Conservation (phyloP, 2,797 vertebrate species). For the Alcedo atthis region DNA sequence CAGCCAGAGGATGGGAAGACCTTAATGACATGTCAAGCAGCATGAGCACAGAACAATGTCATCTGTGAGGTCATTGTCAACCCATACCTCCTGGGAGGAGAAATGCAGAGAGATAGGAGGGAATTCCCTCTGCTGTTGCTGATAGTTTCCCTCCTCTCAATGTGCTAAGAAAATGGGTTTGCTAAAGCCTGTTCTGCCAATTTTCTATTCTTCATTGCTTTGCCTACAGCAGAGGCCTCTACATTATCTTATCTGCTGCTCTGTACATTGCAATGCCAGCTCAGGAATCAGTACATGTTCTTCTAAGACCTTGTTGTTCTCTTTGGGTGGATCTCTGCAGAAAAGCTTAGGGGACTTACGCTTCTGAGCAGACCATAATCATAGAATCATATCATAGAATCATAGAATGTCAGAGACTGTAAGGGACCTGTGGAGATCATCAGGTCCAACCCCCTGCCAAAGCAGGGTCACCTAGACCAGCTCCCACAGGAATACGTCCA, state of each 20-base stretch:
- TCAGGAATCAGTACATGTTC: neutral
- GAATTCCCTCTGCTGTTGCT: neutral
- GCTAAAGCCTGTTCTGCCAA: neutral
- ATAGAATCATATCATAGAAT: no score
- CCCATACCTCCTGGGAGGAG: neutral
- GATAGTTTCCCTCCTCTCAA: neutral
- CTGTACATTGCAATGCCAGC: neutral
- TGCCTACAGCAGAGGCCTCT: constrained; percentile 2
- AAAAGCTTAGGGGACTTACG: neutral
- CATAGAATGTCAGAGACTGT: no score
- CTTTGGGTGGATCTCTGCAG: neutral
- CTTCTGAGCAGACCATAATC: neutral
- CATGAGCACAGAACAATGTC: neutral
- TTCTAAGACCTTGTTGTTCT: neutral
- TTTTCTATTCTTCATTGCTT: neutral
- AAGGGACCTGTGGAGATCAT: no score
- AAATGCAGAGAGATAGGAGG: neutral
- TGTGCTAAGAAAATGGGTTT: neutral
- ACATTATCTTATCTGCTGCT: neutral
- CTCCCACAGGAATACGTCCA: no score
- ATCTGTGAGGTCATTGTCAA: neutral
- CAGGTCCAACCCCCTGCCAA: no score
- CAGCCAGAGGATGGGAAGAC: neutral
- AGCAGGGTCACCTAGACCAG: no score
- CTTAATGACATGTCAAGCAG: neutral